Percentiles rank a stretch among this genome's conserved stretches.
phyloP scores from a whole-genome alignment of 2,888 invertebrate species.

The Drosophila algonquin region DNA sequence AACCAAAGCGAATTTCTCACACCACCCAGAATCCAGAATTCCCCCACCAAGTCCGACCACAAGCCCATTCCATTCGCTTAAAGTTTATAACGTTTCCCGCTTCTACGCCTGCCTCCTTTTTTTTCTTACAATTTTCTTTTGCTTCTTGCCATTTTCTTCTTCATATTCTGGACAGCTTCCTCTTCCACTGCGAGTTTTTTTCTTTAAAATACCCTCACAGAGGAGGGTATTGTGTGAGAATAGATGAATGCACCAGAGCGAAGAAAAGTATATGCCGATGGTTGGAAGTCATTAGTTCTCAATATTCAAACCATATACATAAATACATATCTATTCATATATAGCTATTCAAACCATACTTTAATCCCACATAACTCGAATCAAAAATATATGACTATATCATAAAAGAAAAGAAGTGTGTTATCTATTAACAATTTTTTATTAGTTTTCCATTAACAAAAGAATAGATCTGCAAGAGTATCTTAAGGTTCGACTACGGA shows the following conservation, averaged over 20 bases:
- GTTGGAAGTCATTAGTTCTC: too few species aligned
- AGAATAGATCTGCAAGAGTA: background rate
- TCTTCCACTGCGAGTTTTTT: background rate
- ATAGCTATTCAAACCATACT: constrained; percentile 34
- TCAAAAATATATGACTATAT: too few species aligned
- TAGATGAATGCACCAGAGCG: too few species aligned
- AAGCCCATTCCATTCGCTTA: constrained; percentile 10
- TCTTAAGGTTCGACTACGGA: background rate
- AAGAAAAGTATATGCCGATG: too few species aligned
- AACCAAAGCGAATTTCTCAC: constrained; percentile 41
- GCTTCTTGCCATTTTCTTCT: constrained; percentile 12
- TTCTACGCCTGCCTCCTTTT: constrained; percentile 32
- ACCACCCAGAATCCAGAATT: background rate
- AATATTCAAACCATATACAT: too few species aligned
- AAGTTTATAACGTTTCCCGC: constrained; percentile 50
- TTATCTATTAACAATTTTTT: constrained; percentile 45
- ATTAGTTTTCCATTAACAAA: constrained; percentile 53
- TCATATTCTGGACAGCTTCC: constrained; percentile 1
- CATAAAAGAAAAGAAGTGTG: too few species aligned
- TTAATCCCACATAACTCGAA: too few species aligned
- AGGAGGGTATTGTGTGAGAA: background rate
- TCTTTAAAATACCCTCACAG: background rate
- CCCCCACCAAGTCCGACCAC: too few species aligned
- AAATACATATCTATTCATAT: too few species aligned
- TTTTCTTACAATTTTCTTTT: constrained; percentile 16